Evolutionary conservation across 2,797 vertebrate species (phyloP).

Genomic region (Hippoglossus hippoglossus): DNA sequence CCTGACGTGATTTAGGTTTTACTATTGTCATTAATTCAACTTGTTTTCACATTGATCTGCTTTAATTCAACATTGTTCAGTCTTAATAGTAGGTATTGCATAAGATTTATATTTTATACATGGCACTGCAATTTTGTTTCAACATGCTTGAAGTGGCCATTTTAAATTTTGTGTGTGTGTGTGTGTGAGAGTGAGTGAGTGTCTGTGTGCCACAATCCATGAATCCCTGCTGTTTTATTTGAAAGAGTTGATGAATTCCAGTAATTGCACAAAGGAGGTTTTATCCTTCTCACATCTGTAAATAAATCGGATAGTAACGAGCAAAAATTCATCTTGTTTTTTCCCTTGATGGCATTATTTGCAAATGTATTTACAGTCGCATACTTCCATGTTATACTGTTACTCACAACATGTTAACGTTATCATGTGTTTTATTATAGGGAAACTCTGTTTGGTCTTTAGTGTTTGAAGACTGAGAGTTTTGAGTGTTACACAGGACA

Average conservation of each 20-base stretch:
- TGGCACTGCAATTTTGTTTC: constrained; percentile 14
- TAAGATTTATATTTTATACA: constrained; percentile 20
- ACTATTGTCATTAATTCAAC: constrained; percentile 38
- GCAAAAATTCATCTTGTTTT: background rate
- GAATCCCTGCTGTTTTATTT: constrained; percentile 47
- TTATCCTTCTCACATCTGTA: constrained; percentile 63
- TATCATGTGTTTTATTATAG: no score
- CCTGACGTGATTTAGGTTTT: constrained; percentile 24
- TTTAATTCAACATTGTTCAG: constrained; percentile 45
- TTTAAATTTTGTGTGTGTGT: constrained; percentile 19
- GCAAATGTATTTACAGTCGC: background rate
- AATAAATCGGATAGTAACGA: constrained; percentile 74
- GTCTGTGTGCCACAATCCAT: constrained; percentile 13
- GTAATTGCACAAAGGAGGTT: constrained; percentile 74
- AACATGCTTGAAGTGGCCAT: constrained; percentile 42
- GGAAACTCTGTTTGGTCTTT: background rate
- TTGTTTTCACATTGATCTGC: constrained; percentile 39
- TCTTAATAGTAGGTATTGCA: constrained; percentile 24
- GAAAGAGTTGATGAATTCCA: constrained; percentile 50
- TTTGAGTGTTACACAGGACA: no score
- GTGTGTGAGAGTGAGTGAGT: background rate
- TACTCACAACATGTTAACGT: no score
- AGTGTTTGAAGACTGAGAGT: no score
- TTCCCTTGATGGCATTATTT: background rate
- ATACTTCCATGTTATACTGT: no score